Conservation (phyloP, 2,797 vertebrate genomes). For the Echeneis naucrates region DNA sequence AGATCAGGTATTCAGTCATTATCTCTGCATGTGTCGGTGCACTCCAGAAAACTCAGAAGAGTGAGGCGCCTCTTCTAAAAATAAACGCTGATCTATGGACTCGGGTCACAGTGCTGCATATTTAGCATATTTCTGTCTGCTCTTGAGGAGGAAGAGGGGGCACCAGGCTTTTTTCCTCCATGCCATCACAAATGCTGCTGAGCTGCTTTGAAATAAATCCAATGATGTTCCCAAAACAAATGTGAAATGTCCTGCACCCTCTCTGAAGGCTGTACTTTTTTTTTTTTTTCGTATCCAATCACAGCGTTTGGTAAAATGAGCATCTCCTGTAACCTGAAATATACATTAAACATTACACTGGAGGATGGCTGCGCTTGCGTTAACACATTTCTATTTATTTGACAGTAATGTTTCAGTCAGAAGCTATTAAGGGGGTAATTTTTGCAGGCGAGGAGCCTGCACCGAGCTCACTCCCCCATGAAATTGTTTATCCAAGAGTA, state of each 20-base stretch:
- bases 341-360: slow-evolving; percentile 38
- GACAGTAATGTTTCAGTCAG: slow-evolving; percentile 56
- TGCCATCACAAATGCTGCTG: slow-evolving; percentile 52
- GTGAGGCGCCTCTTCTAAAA: slow-evolving; percentile 65
- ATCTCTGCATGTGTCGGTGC: slow-evolving; percentile 41
- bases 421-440: slow-evolving; percentile 48
- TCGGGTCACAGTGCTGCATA: slow-evolving; percentile 73
- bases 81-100: slow-evolving; percentile 70
- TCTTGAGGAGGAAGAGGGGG: slow-evolving; percentile 49
- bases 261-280: slow-evolving; percentile 25
- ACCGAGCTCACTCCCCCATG: slow-evolving; percentile 34
- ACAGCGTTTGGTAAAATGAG: slow-evolving; percentile 46
- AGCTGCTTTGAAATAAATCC: slow-evolving; percentile 41
- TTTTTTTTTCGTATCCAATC: slow-evolving; percentile 17
- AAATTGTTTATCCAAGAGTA: slow-evolving; percentile 57
- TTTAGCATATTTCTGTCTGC: slow-evolving; percentile 79
- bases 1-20: slow-evolving; percentile 21
- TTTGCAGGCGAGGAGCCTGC: slow-evolving; percentile 21
- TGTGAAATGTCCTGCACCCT: neutral
- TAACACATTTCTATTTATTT: slow-evolving; percentile 56
- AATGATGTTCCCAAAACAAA: slow-evolving; percentile 21
- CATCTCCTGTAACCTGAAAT: slow-evolving; percentile 18
- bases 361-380: slow-evolving; percentile 36
- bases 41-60: slow-evolving; percentile 38
- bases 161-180: slow-evolving; percentile 30